phyloP scores from a whole-genome alignment of 2,888 invertebrate genomes.

The Trichopria drosophilae region DNA sequence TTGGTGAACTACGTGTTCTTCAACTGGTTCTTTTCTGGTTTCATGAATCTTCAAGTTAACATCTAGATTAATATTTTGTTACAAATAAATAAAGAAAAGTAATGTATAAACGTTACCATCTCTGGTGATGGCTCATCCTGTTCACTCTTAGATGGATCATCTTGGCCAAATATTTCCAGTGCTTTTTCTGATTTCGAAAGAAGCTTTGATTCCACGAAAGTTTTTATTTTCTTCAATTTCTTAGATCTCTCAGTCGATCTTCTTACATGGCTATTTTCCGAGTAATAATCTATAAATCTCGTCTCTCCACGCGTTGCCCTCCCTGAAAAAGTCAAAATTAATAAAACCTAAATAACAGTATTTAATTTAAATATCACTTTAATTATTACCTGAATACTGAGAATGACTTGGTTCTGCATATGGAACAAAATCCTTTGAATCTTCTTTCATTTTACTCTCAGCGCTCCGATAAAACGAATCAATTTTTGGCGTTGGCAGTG shows the following conservation, averaged over 20 bases:
- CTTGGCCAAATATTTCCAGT: conserved; percentile 84
- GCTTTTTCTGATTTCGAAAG: conserved; percentile 90
- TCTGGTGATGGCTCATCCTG: too few species aligned
- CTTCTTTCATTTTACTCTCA: conserved; percentile 69
- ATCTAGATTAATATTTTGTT: too few species aligned
- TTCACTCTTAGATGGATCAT: conserved; percentile 74
- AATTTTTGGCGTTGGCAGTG: conserved; percentile 90
- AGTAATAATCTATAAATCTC: too few species aligned
- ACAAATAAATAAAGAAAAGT: too few species aligned
- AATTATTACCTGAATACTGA: not conserved
- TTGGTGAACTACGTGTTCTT: conserved; percentile 73
- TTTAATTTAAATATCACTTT: not conserved
- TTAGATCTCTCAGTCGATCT: conserved; percentile 82
- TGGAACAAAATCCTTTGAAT: conserved; percentile 69
- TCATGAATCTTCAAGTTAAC: too few species aligned
- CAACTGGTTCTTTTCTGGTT: conserved; percentile 83
- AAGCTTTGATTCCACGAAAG: conserved; percentile 89
- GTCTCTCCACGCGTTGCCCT: too few species aligned
- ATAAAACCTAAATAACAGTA: too few species aligned
- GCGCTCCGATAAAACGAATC: conserved; percentile 83
- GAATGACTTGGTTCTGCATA: conserved; percentile 51
- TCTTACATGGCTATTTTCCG: conserved; percentile 61
- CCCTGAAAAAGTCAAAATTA: too few species aligned
- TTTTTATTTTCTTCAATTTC: conserved; percentile 87
- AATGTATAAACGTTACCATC: too few species aligned